These are phyloP conservation scores for Paedocypris micromegethes DNA, from an alignment of 2,797 vertebrate species.

Conservation along the genomic window DNA sequence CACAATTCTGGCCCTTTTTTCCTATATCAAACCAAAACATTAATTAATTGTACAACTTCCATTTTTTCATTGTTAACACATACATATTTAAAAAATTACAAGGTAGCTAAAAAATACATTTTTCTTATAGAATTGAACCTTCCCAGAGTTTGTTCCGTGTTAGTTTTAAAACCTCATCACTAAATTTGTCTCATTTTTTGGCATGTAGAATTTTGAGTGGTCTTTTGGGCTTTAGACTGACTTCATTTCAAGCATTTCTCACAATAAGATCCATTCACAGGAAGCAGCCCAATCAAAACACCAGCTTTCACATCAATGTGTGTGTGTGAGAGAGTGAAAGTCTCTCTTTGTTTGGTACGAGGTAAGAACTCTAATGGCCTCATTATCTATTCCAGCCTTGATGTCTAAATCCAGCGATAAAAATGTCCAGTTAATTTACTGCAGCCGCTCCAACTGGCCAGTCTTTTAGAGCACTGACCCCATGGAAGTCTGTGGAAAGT, in stretches of 20 bases:
- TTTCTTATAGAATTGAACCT: no score
- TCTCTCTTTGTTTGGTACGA: slow-evolving; percentile 21
- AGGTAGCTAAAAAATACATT: no score
- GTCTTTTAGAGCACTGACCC: slow-evolving; percentile 21
- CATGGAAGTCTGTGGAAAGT: slow-evolving; percentile 16
- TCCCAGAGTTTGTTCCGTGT: no score
- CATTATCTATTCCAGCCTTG: slow-evolving; percentile 46
- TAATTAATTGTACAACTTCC: no score
- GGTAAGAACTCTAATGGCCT: slow-evolving; percentile 42
- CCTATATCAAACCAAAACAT: no score
- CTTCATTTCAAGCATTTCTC: slow-evolving; percentile 37
- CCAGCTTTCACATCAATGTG: slow-evolving; percentile 16
- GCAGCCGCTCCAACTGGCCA: slow-evolving; percentile 20
- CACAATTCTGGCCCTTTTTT: no score
- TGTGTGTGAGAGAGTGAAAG: slow-evolving; percentile 19
- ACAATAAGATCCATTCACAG: slow-evolving; percentile 28
- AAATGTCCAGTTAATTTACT: slow-evolving; percentile 40
- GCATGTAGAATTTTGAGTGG: slow-evolving; percentile 21
- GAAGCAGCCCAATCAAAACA: slow-evolving; percentile 19
- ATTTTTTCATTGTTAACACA: no score
- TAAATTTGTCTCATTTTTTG: no score
- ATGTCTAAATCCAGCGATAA: slow-evolving; percentile 26
- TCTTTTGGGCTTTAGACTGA: slow-evolving; percentile 24
- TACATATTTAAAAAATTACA: no score
- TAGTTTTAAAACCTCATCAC: no score